These are phyloP conservation scores for Oriolus oriolus DNA, from an alignment of 2,113 vertebrate genomes.

Conservation along the genomic window DNA sequence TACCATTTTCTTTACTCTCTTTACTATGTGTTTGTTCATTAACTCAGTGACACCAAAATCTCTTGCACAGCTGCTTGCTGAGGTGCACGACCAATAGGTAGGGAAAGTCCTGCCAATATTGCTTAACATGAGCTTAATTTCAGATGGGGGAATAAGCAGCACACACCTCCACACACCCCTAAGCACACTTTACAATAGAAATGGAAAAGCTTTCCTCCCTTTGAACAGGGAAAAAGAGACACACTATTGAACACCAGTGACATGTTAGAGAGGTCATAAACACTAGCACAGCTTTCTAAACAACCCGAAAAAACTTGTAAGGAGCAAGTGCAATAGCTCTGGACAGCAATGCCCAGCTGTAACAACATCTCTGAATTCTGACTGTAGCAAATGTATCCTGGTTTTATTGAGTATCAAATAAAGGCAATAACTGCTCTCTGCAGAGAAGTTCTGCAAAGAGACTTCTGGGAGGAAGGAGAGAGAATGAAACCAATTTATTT, in stretches of 20 bases:
- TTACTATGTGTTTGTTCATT: background rate
- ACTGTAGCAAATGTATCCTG: background rate
- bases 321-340: background rate
- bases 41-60: background rate
- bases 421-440: background rate
- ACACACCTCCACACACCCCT: background rate
- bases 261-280: background rate
- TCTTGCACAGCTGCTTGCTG: background rate
- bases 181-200: background rate
- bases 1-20: background rate
- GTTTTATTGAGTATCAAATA: background rate
- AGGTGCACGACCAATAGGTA: background rate
- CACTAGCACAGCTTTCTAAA: background rate
- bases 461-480: background rate
- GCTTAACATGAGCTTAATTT: background rate
- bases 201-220: background rate
- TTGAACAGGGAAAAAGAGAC: background rate
- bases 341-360: background rate
- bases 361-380: background rate
- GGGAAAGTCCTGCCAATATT: background rate
- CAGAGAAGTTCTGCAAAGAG: background rate
- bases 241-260: background rate
- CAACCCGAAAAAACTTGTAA: background rate
- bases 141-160: background rate
- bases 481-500: conserved; percentile 15